phyloP scores from a whole-genome alignment of 2,797 vertebrate species.

The Cichlasoma orientale region DNA sequence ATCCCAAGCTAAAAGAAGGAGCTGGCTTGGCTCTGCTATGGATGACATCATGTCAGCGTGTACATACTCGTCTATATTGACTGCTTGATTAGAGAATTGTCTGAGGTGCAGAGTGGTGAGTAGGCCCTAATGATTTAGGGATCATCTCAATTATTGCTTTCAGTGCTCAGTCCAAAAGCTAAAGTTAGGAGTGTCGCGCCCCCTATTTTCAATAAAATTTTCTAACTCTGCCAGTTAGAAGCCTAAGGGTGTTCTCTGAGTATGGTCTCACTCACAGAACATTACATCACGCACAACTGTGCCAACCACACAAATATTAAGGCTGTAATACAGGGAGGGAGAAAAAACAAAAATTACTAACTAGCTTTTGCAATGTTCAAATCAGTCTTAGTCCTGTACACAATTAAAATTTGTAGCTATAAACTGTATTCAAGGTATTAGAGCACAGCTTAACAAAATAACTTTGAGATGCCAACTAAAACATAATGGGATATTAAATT shows the following conservation, averaged over 20 bases:
- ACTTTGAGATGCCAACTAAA: neutral
- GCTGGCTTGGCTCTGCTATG: no score
- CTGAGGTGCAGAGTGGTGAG: neutral
- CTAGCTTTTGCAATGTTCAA: neutral
- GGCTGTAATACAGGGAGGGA: neutral
- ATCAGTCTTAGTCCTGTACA: neutral
- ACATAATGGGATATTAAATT: neutral
- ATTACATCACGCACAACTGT: neutral
- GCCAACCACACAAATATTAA: neutral
- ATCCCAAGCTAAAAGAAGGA: neutral
- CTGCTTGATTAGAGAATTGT: neutral
- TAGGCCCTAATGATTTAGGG: neutral
- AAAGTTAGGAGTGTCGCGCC: neutral
- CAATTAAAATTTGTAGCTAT: neutral
- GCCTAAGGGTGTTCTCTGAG: neutral
- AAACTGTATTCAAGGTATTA: neutral
- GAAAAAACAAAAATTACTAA: neutral
- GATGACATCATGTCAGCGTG: neutral
- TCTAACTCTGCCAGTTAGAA: neutral
- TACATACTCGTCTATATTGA: neutral
- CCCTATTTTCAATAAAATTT: neutral
- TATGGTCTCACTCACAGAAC: neutral
- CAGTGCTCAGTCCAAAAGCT: neutral
- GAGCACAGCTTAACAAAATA: neutral
- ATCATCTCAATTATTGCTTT: neutral